Evolutionary conservation across 2,888 invertebrate genomes (phyloP).

Genomic region (Drosophila paranaensis): DNA sequence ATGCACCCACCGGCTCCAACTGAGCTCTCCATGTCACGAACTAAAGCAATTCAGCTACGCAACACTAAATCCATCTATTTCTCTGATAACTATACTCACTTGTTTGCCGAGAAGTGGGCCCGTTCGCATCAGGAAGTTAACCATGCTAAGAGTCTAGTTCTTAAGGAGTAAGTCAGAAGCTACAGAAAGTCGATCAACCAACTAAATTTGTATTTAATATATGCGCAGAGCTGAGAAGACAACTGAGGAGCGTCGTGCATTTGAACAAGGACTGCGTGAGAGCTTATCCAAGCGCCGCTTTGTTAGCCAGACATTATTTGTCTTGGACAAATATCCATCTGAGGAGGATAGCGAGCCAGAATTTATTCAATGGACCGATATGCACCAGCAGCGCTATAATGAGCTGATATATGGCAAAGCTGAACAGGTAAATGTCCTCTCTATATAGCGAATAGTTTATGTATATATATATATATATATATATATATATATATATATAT

Average conservation of each 20-base stretch:
- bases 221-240: constrained; percentile 64
- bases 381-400: constrained; percentile 87
- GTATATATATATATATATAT: too few species aligned
- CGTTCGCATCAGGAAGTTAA: constrained; percentile 14
- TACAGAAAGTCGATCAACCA: neutral
- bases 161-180: constrained; percentile 35
- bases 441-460: neutral
- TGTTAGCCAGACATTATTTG: constrained; percentile 80
- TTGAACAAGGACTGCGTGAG: constrained; percentile 85
- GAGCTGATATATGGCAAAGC: constrained; percentile 87
- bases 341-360: constrained; percentile 85
- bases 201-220: neutral
- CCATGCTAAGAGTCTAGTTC: constrained; percentile 17
- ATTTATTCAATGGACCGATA: constrained; percentile 88
- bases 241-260: constrained; percentile 83
- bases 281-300: constrained; percentile 81
- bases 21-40: constrained; percentile 2
- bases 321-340: constrained; percentile 86
- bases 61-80: constrained; percentile 37
- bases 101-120: constrained; percentile 19
- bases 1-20: neutral
- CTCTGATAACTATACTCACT: constrained; percentile 28
- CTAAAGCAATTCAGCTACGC: constrained; percentile 38
- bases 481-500: too few species aligned
- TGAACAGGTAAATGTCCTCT: constrained; percentile 86